Evolutionary conservation across 2,797 vertebrate genomes (phyloP).

Genomic region (Halcyon badia): DNA sequence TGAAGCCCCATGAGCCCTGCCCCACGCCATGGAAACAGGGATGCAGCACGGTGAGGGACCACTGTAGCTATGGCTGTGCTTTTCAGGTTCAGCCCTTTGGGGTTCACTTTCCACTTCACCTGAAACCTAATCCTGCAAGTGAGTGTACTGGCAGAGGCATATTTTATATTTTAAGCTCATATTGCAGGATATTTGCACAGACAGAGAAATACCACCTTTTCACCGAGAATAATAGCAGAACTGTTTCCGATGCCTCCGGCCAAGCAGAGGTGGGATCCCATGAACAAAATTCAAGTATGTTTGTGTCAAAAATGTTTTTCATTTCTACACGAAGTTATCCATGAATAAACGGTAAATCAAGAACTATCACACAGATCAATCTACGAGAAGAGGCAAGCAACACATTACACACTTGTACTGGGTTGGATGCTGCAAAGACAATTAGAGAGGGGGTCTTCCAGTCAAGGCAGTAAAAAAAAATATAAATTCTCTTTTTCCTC

Average conservation of each 20-base stretch:
- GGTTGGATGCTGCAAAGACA: background rate
- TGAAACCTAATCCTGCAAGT: background rate
- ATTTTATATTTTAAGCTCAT: background rate
- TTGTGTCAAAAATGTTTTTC: background rate
- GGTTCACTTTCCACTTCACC: background rate
- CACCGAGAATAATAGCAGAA: background rate
- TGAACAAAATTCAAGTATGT: background rate
- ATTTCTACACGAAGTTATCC: background rate
- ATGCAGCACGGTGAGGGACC: background rate
- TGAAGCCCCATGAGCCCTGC: accelerated
- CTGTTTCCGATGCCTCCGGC: background rate
- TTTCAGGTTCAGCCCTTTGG: background rate
- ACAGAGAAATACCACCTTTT: background rate
- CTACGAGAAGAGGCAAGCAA: background rate
- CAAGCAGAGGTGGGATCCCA: background rate
- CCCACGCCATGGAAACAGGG: accelerated
- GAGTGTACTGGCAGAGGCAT: background rate
- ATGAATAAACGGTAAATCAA: background rate
- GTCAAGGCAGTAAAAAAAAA: background rate
- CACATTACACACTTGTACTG: background rate
- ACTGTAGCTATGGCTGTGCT: background rate
- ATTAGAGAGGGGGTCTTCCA: background rate
- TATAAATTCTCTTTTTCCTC: background rate
- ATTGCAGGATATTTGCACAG: background rate
- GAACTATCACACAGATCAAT: background rate